A percentile compares a stretch with the other conserved stretches of the same genome.
Conservation (phyloP, 2,113 vertebrate genomes). For the Meles meles region DNA sequence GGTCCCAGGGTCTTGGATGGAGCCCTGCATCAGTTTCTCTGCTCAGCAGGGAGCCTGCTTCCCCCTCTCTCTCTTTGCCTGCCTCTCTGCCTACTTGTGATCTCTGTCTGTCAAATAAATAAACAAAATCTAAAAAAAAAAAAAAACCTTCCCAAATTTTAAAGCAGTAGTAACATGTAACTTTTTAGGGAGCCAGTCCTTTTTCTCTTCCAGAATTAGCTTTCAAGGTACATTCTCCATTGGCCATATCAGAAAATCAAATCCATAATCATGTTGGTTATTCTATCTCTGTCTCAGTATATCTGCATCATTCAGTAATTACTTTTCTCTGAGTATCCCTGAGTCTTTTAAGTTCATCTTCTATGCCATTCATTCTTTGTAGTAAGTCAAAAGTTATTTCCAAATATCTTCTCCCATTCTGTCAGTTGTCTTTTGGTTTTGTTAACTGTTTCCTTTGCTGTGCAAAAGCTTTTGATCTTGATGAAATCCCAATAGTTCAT, state of each 20-base stretch:
- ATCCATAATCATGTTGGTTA: background rate
- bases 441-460: no score
- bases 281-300: background rate
- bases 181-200: background rate
- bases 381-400: background rate
- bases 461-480: no score
- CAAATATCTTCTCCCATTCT: no score
- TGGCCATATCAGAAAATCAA: background rate
- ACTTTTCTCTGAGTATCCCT: background rate
- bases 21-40: no score
- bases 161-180: background rate
- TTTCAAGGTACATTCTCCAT: background rate
- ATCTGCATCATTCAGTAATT: background rate
- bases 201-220: background rate
- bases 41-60: no score
- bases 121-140: no score
- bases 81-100: no score
- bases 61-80: no score
- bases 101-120: no score
- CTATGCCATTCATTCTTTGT: background rate
- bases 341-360: background rate
- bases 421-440: no score
- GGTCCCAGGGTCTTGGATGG: no score
- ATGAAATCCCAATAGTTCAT: no score
- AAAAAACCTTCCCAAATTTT: background rate